Percentiles rank a stretch among this genome's conserved stretches.
These are phyloP conservation scores for Clunio marinus DNA, from an alignment of 2,888 invertebrate genomes.

Conservation along the genomic window DNA sequence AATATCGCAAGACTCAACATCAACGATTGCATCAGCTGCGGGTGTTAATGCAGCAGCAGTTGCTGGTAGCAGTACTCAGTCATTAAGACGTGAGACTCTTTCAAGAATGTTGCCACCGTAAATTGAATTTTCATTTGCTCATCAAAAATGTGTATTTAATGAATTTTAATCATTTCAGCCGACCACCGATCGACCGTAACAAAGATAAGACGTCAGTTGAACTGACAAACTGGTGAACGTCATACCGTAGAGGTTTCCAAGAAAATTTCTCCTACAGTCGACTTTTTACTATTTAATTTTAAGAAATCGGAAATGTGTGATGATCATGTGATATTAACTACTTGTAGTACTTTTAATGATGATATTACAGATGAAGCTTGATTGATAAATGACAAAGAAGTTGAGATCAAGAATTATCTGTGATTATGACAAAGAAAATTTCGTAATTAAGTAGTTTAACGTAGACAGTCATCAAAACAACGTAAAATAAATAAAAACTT, in stretches of 20 bases:
- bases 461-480: constrained; percentile 23
- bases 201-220: constrained; percentile 20
- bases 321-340: constrained; percentile 39
- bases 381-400: neutral
- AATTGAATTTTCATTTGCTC: constrained; percentile 41
- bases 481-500: too few species aligned
- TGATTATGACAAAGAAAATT: neutral
- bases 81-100: constrained; percentile 44
- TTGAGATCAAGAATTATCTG: neutral
- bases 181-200: constrained; percentile 36
- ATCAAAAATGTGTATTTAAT: neutral
- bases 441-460: neutral
- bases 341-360: constrained; percentile 10
- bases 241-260: neutral
- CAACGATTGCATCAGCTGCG: constrained; percentile 57
- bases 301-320: constrained; percentile 22
- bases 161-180: too few species aligned
- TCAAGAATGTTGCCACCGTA: constrained; percentile 52
- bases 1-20: constrained; percentile 58
- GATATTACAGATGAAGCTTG: constrained; percentile 3
- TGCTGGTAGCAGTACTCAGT: constrained; percentile 40
- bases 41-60: constrained; percentile 46
- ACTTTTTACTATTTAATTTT: neutral
- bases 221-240: constrained; percentile 21
- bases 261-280: neutral